Conservation (phyloP, 1,140 invertebrate genomes). For the Drosophila ercepeae region DNA sequence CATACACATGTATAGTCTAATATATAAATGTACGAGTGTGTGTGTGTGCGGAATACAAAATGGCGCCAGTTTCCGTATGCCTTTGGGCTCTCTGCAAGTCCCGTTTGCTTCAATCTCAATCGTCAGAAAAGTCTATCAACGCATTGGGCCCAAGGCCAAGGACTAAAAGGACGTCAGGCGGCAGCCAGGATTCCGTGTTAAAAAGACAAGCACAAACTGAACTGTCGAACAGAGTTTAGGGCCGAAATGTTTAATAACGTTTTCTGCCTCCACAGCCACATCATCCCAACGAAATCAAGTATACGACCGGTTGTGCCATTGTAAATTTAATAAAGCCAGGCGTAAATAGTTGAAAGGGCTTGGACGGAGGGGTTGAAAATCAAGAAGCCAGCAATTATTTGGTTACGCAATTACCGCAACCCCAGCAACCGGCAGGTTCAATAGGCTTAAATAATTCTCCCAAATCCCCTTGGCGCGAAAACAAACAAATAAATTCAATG, state of each 20-base stretch:
- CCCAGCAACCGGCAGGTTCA: constrained; percentile 33
- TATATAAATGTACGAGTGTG: constrained; percentile 7
- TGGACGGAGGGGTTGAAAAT: constrained; percentile 21
- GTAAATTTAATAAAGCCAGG: constrained; percentile 66
- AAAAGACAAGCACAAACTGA: constrained; percentile 19
- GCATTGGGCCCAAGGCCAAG: constrained; percentile 39
- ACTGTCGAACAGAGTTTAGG: constrained; percentile 4
- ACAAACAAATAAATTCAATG: constrained; percentile 79
- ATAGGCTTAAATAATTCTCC: constrained; percentile 55
- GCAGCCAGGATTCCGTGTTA: constrained; percentile 21
- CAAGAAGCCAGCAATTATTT: constrained; percentile 66
- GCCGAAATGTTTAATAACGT: constrained; percentile 39
- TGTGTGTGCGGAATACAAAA: constrained; percentile 74
- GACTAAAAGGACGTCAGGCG: constrained; percentile 11
- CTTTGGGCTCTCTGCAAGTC: constrained; percentile 44
- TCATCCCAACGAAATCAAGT: constrained; percentile 26
- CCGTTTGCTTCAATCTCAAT: constrained; percentile 59
- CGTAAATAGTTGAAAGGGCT: constrained; percentile 4
- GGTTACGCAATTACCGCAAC: constrained; percentile 71
- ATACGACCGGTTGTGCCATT: constrained; percentile 54
- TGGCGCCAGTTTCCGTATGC: constrained; percentile 60
- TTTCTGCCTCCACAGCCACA: background rate
- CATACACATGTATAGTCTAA: background rate
- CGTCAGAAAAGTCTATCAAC: constrained; percentile 63
- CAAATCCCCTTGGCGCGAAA: constrained; percentile 53